Conservation (phyloP, 2,797 vertebrate species). For the Hyperoplus lanceolatus region DNA sequence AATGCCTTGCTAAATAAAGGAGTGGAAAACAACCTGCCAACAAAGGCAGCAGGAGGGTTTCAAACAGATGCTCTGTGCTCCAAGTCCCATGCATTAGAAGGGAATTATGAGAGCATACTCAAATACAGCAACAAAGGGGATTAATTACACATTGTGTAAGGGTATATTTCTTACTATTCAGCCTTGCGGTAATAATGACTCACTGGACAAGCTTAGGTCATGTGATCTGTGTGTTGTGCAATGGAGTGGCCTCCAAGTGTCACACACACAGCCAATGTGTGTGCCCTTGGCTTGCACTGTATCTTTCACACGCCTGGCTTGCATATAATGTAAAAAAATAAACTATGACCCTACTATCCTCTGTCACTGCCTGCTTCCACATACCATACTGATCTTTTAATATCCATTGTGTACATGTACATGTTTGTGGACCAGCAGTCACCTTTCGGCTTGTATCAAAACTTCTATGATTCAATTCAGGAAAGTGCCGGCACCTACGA, state of each 20-base stretch:
- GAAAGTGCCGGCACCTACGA: background rate
- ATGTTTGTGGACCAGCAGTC: background rate
- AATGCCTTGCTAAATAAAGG: slow-evolving; percentile 46
- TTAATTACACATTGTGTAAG: background rate
- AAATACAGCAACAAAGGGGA: slow-evolving; percentile 7
- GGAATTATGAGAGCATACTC: background rate
- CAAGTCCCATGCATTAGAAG: background rate
- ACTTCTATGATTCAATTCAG: background rate
- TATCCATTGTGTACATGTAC: slow-evolving; percentile 5
- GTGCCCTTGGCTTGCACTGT: slow-evolving; percentile 2
- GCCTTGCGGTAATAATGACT: background rate
- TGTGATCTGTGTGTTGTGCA: slow-evolving; percentile 20
- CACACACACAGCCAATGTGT: slow-evolving; percentile 15
- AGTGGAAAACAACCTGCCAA: slow-evolving; percentile 28
- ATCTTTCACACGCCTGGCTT: slow-evolving; percentile 38
- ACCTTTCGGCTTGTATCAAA: slow-evolving; percentile 17
- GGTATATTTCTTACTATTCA: background rate
- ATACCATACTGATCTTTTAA: slow-evolving; percentile 2
- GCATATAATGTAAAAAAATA: slow-evolving; percentile 1
- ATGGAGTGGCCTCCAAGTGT: background rate
- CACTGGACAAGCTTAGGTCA: slow-evolving; percentile 29
- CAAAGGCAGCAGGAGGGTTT: slow-evolving; percentile 20
- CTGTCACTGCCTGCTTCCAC: slow-evolving; percentile 6
- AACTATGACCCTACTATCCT: slow-evolving; percentile 4
- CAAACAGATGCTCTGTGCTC: slow-evolving; percentile 23